Conservation (phyloP, 2,888 invertebrate species). For the Heteromyza rotundicornis region DNA sequence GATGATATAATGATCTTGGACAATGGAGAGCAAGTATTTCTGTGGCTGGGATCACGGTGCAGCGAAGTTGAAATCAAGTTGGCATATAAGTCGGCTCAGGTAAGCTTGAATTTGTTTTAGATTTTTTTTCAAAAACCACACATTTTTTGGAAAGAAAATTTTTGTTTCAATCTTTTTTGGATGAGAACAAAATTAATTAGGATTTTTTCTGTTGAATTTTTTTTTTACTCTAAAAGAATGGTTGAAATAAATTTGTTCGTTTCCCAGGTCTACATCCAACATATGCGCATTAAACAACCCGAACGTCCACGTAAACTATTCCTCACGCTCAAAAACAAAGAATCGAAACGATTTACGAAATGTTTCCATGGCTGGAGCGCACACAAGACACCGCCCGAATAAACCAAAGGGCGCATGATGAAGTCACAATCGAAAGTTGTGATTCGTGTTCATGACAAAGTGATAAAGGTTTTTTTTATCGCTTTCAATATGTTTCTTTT, state of each 20-base stretch:
- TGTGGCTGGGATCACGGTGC: conserved; percentile 96
- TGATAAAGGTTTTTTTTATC: background rate
- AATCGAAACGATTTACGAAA: conserved; percentile 92
- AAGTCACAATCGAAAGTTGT: no score
- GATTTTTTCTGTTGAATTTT: background rate
- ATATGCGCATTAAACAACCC: conserved; percentile 93
- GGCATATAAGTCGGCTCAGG: conserved; percentile 97
- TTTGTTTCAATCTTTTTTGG: background rate
- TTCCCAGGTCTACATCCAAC: conserved; percentile 98
- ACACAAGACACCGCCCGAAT: conserved; percentile 69
- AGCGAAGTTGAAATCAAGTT: conserved; percentile 99
- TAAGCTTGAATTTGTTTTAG: conserved; percentile 56
- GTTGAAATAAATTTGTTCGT: conserved; percentile 27
- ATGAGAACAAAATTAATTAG: no score
- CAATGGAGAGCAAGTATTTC: conserved; percentile 95
- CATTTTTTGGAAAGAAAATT: background rate
- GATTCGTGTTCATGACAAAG: background rate
- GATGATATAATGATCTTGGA: conserved; percentile 99
- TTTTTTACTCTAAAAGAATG: no score
- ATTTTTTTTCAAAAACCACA: no score
- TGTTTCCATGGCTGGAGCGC: conserved; percentile 99
- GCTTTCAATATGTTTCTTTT: background rate
- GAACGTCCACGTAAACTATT: conserved; percentile 89
- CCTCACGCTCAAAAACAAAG: conserved; percentile 94
- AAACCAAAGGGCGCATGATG: conserved; percentile 15